phyloP scores from a whole-genome alignment of 2,797 vertebrate species.

The Limosa lapponica region DNA sequence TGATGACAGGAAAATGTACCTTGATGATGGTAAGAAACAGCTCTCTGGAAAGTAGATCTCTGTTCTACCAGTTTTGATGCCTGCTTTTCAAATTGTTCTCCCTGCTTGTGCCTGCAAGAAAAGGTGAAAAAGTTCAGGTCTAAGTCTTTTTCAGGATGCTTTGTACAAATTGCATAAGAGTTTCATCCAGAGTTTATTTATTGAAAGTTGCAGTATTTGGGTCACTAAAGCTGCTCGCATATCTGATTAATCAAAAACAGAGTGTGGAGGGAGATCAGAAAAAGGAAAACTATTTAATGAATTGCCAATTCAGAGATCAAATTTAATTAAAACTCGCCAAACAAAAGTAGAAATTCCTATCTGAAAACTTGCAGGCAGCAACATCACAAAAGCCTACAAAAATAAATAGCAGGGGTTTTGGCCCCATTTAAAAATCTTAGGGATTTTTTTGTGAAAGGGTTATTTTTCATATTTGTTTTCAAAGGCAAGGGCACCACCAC shows the following conservation, averaged over 20 bases:
- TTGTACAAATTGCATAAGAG: not conserved
- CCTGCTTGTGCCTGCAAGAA: not conserved
- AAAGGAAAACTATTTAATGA: not conserved
- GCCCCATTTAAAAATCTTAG: not conserved
- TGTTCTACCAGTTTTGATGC: not conserved
- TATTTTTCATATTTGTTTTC: not conserved
- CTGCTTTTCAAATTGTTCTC: not conserved
- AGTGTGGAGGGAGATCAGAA: not conserved
- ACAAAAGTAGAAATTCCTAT: not conserved
- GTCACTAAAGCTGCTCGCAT: not conserved
- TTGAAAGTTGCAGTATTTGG: not conserved
- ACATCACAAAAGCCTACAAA: not conserved
- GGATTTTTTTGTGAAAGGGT: not conserved
- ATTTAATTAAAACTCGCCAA: conserved; percentile 13
- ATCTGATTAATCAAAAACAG: not conserved
- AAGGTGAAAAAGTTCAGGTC: not conserved
- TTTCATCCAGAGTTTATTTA: not conserved
- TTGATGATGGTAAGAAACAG: not conserved
- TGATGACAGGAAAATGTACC: not conserved
- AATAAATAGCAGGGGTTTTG: not conserved
- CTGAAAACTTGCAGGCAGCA: not conserved
- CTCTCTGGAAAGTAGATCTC: not conserved
- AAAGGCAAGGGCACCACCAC: not conserved
- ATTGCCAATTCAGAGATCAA: not conserved
- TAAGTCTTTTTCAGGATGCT: not conserved